Conservation (phyloP, 2,113 vertebrate genomes). For the Gadus macrocephalus region DNA sequence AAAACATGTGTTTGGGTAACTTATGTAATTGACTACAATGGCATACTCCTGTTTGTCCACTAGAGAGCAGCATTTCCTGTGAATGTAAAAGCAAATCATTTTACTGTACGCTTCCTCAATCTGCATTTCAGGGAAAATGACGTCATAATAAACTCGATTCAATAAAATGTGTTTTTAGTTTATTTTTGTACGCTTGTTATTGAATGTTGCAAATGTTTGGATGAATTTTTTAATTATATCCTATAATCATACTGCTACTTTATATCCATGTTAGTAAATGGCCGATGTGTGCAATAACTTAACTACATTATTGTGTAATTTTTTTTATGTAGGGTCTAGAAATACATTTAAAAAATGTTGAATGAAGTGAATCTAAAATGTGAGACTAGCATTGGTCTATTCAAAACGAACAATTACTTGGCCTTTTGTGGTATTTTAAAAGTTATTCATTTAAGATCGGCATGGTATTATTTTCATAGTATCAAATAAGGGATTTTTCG, state of each 20-base stretch:
- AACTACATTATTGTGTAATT: too few relatives aligned
- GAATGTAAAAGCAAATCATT: conserved; percentile 44
- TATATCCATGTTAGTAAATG: neutral
- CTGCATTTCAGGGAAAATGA: conserved; percentile 57
- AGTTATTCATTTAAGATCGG: too few relatives aligned
- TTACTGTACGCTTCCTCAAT: conserved; percentile 34
- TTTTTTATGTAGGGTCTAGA: too few relatives aligned
- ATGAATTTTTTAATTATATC: neutral
- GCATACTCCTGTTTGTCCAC: conserved; percentile 40
- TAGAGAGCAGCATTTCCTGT: conserved; percentile 56
- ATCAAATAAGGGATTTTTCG: too few relatives aligned
- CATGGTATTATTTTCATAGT: too few relatives aligned
- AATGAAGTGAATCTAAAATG: too few relatives aligned
- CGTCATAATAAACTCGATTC: conserved; percentile 55
- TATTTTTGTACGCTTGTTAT: neutral
- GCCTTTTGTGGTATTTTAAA: too few relatives aligned
- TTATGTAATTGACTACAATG: conserved; percentile 7
- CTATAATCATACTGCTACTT: neutral
- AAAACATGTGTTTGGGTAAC: neutral
- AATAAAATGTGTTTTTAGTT: conserved; percentile 22
- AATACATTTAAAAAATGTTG: too few relatives aligned
- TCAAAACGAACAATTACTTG: too few relatives aligned
- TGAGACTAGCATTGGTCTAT: too few relatives aligned
- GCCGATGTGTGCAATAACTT: neutral
- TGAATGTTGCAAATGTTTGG: conserved; percentile 1